Percentiles rank a stretch among this genome's conserved stretches.
These are phyloP conservation scores for Tyrophagus putrescentiae DNA, from an alignment of 1,140 invertebrate species.

Conservation along the genomic window DNA sequence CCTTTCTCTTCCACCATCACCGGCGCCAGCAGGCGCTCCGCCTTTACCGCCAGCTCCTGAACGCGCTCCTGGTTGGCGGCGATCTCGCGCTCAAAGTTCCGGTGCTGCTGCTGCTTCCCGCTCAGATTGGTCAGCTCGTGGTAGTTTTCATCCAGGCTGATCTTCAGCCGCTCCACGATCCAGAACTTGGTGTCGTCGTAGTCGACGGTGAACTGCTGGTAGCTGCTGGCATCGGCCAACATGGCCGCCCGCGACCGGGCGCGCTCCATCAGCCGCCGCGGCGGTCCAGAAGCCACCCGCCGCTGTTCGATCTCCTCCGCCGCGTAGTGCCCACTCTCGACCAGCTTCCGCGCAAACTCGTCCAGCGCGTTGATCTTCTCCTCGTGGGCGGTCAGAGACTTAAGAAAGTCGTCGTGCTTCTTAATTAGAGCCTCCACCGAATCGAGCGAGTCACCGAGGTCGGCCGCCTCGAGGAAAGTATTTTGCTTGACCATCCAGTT, in stretches of 20 bases:
- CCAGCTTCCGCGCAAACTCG: slow-evolving; percentile 85
- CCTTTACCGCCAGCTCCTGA: slow-evolving; percentile 66
- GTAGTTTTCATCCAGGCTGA: slow-evolving; percentile 95
- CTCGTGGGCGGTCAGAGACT: slow-evolving; percentile 89
- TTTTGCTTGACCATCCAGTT: slow-evolving; percentile 90
- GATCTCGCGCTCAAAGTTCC: slow-evolving; percentile 92
- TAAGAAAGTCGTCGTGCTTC: slow-evolving; percentile 98
- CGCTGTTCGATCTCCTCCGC: slow-evolving; percentile 95
- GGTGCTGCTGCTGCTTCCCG: slow-evolving; percentile 96
- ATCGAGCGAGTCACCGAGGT: slow-evolving; percentile 89
- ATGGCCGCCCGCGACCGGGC: slow-evolving; percentile 76
- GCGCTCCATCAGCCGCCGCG: slow-evolving; percentile 74
- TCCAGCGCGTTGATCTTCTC: slow-evolving; percentile 91
- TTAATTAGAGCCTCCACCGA: slow-evolving; percentile 98
- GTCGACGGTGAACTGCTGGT: slow-evolving; percentile 95
- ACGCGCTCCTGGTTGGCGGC: slow-evolving; percentile 82
- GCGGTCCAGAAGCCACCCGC: slow-evolving; percentile 77
- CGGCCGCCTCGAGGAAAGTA: slow-evolving; percentile 63
- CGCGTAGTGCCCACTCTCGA: slow-evolving; percentile 91
- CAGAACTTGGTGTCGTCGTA: slow-evolving; percentile 98
- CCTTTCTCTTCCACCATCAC: too few relatives aligned
- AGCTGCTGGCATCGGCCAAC: slow-evolving; percentile 89
- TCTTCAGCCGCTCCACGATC: slow-evolving; percentile 96
- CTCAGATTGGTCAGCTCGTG: slow-evolving; percentile 95
- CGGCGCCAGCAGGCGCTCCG: slow-evolving; percentile 43